These are phyloP conservation scores for Nephotettix cincticeps DNA, from an alignment of 1,140 invertebrate species.

Conservation along the genomic window DNA sequence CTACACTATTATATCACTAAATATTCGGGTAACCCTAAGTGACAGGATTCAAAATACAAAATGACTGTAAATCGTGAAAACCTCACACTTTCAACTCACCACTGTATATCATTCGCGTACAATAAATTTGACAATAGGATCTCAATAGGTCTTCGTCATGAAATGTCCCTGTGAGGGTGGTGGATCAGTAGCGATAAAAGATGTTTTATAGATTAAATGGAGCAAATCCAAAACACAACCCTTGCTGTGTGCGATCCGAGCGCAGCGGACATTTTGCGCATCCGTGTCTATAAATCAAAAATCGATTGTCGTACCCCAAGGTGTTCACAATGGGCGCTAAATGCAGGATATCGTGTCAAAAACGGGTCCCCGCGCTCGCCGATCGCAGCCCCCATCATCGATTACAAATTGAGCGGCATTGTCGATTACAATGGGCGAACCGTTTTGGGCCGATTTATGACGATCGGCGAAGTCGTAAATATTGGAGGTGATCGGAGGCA, in stretches of 20 bases:
- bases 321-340: neutral
- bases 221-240: neutral
- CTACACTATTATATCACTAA: no score
- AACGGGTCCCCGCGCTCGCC: neutral
- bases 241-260: neutral
- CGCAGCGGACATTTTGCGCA: neutral
- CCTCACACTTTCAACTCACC: no score
- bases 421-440: neutral
- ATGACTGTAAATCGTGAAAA: no score
- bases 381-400: neutral
- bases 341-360: neutral
- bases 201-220: neutral
- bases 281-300: neutral
- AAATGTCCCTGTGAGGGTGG: no score
- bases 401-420: neutral
- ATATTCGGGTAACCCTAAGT: no score
- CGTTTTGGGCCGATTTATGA: neutral
- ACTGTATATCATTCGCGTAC: no score
- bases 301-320: neutral
- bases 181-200: no score
- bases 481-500: neutral
- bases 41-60: no score
- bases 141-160: no score
- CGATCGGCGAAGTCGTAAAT: neutral
- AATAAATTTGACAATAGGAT: no score